A percentile compares a stretch with the other conserved stretches of the same genome.
Evolutionary conservation across 1,140 invertebrate genomes (phyloP).

Genomic region (Philotrypesis tridentata): DNA sequence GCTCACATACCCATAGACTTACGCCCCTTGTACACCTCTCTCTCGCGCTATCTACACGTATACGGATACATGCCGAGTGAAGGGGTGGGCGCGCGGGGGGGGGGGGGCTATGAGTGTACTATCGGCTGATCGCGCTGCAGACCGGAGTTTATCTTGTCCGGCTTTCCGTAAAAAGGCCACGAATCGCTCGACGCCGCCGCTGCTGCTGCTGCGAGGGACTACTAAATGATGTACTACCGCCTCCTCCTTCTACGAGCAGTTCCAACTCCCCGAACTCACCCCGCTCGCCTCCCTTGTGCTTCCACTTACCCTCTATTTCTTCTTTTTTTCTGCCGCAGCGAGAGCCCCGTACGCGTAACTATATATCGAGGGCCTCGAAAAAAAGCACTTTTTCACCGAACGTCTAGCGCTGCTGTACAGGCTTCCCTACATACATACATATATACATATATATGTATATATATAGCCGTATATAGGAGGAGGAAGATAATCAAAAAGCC

Average conservation of each 20-base stretch:
- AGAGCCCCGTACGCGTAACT: neutral
- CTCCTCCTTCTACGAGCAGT: neutral
- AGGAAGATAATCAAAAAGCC: no score
- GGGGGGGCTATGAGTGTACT: no score
- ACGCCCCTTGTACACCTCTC: no score
- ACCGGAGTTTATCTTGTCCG: slow-evolving; percentile 35
- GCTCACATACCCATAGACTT: no score
- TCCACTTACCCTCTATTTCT: neutral
- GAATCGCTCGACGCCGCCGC: neutral
- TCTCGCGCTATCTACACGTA: no score
- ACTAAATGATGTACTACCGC: slow-evolving; percentile 25
- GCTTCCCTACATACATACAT: no score
- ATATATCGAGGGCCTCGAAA: neutral
- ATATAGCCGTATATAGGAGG: no score
- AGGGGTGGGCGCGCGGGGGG: no score
- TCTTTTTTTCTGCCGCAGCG: neutral
- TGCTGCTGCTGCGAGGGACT: neutral
- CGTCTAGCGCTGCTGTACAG: no score
- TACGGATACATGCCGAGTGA: no score
- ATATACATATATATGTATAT: no score
- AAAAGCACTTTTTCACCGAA: neutral
- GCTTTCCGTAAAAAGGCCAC: slow-evolving; percentile 18
- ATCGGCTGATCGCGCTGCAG: slow-evolving; percentile 23
- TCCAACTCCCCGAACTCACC: neutral
- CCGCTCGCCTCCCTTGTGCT: no score